phyloP scores from a whole-genome alignment of 2,888 invertebrate genomes.

The Steinernema scapterisci region DNA sequence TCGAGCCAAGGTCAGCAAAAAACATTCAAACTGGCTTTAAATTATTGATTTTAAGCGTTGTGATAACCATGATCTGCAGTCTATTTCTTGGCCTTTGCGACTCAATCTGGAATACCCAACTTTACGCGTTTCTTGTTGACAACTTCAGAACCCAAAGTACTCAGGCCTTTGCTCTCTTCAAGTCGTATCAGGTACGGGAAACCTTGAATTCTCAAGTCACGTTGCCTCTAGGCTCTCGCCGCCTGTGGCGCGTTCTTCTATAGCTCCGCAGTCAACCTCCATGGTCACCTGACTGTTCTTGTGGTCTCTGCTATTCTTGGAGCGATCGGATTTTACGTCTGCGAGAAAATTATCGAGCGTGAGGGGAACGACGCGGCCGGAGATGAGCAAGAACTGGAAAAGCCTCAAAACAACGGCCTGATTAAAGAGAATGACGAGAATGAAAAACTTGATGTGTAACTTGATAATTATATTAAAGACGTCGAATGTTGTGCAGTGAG shows the following conservation, averaged over 20 bases:
- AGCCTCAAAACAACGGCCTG: no score
- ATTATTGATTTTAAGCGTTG: conserved; percentile 68
- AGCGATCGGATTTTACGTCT: not conserved
- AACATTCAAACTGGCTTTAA: conserved; percentile 74
- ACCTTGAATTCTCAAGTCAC: conserved; percentile 36
- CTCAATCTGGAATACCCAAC: conserved; percentile 88
- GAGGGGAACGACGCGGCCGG: no score
- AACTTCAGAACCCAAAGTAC: conserved; percentile 82
- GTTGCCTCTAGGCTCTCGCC: conserved; percentile 68
- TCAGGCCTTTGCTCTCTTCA: conserved; percentile 94
- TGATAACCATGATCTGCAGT: conserved; percentile 83
- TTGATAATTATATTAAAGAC: no score
- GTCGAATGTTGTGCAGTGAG: no score
- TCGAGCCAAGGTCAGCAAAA: conserved; percentile 70
- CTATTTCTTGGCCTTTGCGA: conserved; percentile 93
- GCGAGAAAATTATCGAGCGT: no score
- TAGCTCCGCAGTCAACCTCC: conserved; percentile 67
- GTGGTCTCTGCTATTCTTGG: conserved; percentile 41
- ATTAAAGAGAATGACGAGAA: no score
- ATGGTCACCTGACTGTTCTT: conserved; percentile 70
- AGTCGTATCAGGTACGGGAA: conserved; percentile 86
- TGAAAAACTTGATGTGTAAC: no score
- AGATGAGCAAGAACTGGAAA: no score
- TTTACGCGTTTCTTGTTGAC: conserved; percentile 87
- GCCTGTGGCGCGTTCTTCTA: conserved; percentile 70